These are phyloP conservation scores for Mus minutoides DNA, from an alignment of 2,797 vertebrate species.

Conservation along the genomic window DNA sequence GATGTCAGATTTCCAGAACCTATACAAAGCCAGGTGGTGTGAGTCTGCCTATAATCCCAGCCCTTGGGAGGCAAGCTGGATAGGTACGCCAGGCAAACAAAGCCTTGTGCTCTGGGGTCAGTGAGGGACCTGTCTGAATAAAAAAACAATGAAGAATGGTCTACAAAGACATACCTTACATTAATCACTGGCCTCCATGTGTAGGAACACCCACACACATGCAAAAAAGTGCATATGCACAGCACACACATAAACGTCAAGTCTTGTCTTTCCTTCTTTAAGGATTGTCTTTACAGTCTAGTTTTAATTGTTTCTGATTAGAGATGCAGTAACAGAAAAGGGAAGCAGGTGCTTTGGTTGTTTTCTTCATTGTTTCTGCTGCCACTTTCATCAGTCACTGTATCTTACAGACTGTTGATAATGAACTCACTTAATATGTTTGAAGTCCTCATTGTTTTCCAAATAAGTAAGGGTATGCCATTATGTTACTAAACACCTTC, in stretches of 20 bases:
- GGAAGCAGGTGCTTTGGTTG: background rate
- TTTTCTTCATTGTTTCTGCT: conserved; percentile 12
- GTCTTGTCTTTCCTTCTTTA: background rate
- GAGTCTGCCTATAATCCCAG: background rate
- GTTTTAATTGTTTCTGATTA: conserved; percentile 13
- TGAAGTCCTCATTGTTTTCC: conserved; percentile 29
- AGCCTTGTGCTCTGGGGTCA: background rate
- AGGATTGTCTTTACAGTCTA: background rate
- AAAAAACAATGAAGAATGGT: background rate
- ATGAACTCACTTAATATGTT: conserved; percentile 19
- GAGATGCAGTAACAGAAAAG: background rate
- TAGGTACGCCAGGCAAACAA: background rate
- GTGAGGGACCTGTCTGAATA: background rate
- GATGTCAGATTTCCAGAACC: background rate
- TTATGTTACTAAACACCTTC: background rate
- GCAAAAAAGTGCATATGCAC: background rate
- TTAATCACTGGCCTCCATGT: background rate
- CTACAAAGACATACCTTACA: background rate
- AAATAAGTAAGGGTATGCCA: background rate
- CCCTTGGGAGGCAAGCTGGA: background rate
- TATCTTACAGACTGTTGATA: background rate
- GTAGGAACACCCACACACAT: background rate
- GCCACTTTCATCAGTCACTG: background rate
- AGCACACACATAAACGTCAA: background rate
- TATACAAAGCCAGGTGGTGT: background rate